phyloP scores from a whole-genome alignment of 2,113 vertebrate species.

The Brachyhypopomus gauderio region DNA sequence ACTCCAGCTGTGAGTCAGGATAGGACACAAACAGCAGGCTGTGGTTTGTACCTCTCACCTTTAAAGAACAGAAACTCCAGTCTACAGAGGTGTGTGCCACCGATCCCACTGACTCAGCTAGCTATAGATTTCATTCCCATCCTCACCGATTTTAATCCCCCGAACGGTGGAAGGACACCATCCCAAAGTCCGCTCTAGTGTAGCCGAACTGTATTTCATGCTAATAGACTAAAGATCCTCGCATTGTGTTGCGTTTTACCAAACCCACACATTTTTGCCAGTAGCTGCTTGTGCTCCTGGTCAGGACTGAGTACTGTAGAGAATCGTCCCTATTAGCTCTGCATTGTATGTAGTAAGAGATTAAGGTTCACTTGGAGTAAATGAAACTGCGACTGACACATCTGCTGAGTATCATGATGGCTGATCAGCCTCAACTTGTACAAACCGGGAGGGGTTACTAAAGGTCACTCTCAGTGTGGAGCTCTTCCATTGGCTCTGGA shows the following conservation, averaged over 20 bases:
- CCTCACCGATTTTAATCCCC: neutral
- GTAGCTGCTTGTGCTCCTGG: conserved; percentile 16
- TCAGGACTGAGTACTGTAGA: neutral
- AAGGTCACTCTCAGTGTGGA: neutral
- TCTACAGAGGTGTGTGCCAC: neutral
- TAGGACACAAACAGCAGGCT: neutral
- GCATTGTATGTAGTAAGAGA: neutral
- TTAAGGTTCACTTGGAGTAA: neutral
- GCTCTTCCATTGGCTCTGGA: neutral
- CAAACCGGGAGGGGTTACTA: neutral
- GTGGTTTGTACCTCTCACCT: neutral
- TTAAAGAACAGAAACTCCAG: neutral
- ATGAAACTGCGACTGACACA: neutral
- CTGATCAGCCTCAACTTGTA: neutral
- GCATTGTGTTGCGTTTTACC: conserved; percentile 22
- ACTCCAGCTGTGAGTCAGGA: neutral
- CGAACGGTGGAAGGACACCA: conserved; percentile 7
- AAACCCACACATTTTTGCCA: neutral
- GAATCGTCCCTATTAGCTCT: neutral
- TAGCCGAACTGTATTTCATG: conserved; percentile 22
- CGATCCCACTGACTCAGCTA: neutral
- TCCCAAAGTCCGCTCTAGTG: conserved; percentile 4
- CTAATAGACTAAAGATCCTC: conserved; percentile 13
- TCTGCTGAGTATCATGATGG: neutral
- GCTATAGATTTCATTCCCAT: neutral